Evolutionary conservation across 1,140 invertebrate species (phyloP), one percentile per base, ranked within the genome.

Genomic region (Bombus breviceps): DNA sequence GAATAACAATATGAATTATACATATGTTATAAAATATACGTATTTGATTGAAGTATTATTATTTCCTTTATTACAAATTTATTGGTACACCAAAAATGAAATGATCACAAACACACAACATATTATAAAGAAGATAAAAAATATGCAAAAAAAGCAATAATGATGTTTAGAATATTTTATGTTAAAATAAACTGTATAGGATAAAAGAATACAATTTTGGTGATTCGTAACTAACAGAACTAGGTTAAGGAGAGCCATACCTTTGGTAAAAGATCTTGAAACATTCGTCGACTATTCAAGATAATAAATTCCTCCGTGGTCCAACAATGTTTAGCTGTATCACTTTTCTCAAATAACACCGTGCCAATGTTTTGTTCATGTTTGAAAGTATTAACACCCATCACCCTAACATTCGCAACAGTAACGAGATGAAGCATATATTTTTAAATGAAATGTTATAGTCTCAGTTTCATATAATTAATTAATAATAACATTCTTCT

Each of bases 241-340:
- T 37, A 66, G 32, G 57, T 73, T 47, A 41, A 41, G 43, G 15
- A 32, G 66, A 22, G 37, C 68, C 18, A 74, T 86, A 94, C 94
- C 86, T 94, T 86, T 0, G 94, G 93, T 32, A 94, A 72, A 68
- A 94, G 89, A 77, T 94, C 92, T 83, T 94, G 93, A 82, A 94
- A 94, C 73, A 92, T 89, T 53, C 86, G 84, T 66, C 93, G 91
- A 83, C 92, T 93, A 34, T 81, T 92, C 12, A 94, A 81, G 75
- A 93, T 86, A 12, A 89, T 87, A 34, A 92, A 90, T 64, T 94
- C 93, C n/a, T 94, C 94, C 37, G 59, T 87, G 4, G 90, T 92
- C 93, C 94, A 94, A 47, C 93, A 94, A 82, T 91, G 90, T 68
- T 92, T 93, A 32, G 32, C 86, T 59, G 83, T 82, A 81, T 92